Conservation (phyloP, 2,888 invertebrate genomes). For the Drosophila stalkeri region DNA sequence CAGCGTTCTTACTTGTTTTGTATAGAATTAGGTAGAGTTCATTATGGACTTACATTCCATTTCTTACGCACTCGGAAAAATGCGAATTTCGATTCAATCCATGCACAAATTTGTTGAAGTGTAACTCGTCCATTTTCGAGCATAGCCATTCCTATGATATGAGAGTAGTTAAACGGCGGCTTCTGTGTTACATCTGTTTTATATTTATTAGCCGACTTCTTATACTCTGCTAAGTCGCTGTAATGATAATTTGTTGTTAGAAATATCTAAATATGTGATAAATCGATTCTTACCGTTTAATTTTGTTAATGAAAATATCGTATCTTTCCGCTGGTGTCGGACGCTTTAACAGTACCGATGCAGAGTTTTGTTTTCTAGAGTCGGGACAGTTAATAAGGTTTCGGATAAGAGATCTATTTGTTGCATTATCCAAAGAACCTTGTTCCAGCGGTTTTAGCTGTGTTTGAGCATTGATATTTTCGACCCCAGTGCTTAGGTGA, state of each 20-base stretch:
- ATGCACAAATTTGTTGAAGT: slow-evolving; percentile 84
- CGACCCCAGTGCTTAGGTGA: neutral
- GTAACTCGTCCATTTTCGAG: slow-evolving; percentile 84
- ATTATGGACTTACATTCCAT: slow-evolving; percentile 83
- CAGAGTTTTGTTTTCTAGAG: slow-evolving; percentile 25
- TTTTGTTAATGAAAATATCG: slow-evolving; percentile 83
- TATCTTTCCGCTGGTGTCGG: slow-evolving; percentile 82
- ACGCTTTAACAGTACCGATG: slow-evolving; percentile 60
- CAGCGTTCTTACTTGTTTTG: too few species aligned
- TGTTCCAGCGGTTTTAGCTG: neutral
- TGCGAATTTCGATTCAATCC: slow-evolving; percentile 85
- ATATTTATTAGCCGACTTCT: slow-evolving; percentile 76
- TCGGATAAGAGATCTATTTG: slow-evolving; percentile 11
- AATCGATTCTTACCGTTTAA: slow-evolving; percentile 73
- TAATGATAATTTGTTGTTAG: neutral
- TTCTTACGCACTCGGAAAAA: slow-evolving; percentile 84
- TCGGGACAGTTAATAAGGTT: slow-evolving; percentile 2
- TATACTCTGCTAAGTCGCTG: slow-evolving; percentile 81
- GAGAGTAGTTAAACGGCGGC: slow-evolving; percentile 85
- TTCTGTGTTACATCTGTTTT: slow-evolving; percentile 81
- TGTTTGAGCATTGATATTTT: neutral
- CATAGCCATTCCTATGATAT: slow-evolving; percentile 85
- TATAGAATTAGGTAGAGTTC: neutral
- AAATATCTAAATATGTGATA: neutral
- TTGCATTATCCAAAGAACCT: neutral